These are phyloP conservation scores for Chrysomallon squamiferum DNA, from an alignment of 1,140 invertebrate genomes.

Conservation along the genomic window DNA sequence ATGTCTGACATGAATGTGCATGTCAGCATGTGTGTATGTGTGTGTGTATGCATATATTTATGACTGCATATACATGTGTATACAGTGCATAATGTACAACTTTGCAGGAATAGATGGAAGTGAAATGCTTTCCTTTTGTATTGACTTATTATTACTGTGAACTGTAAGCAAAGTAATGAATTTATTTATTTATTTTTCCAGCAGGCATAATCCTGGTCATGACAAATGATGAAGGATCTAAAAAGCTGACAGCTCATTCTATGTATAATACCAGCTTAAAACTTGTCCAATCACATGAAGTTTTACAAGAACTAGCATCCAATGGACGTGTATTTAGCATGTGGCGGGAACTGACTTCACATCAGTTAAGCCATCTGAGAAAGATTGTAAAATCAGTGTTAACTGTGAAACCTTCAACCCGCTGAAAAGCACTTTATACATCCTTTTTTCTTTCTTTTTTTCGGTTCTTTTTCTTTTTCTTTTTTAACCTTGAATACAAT, in stretches of 20 bases:
- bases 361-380: slow-evolving; percentile 42
- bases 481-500: too few relatives aligned
- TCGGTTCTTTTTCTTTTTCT: too few relatives aligned
- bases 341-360: slow-evolving; percentile 41
- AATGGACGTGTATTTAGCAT: slow-evolving; percentile 38
- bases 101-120: too few relatives aligned
- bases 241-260: slow-evolving; percentile 31
- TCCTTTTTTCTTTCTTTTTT: too few relatives aligned
- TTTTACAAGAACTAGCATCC: slow-evolving; percentile 41
- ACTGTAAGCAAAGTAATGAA: background rate
- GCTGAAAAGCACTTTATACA: background rate
- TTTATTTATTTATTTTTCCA: slow-evolving; percentile 17
- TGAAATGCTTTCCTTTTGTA: too few relatives aligned
- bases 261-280: slow-evolving; percentile 38
- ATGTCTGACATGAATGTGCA: background rate
- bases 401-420: slow-evolving; percentile 9
- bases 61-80: background rate
- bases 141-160: too few relatives aligned
- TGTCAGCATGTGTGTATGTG: too few relatives aligned
- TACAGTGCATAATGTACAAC: too few relatives aligned
- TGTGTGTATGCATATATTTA: too few relatives aligned
- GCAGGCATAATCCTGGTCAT: slow-evolving; percentile 34
- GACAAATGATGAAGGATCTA: slow-evolving; percentile 41
- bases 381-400: slow-evolving; percentile 31
- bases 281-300: slow-evolving; percentile 36